Conservation (phyloP, 2,113 vertebrate genomes). For the Catharus fuscescens region DNA sequence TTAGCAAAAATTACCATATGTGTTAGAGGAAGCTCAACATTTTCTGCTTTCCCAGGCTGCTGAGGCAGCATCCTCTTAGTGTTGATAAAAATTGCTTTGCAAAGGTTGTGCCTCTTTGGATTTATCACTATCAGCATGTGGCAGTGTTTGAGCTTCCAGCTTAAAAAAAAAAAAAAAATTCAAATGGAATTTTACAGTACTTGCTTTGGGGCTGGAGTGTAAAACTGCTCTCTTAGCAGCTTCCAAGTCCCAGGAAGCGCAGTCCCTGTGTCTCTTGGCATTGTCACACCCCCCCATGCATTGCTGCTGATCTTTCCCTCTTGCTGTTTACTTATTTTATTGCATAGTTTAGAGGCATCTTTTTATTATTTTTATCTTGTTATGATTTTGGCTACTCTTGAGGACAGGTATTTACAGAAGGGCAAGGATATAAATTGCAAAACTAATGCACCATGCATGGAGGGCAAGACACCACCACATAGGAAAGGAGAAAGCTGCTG, state of each 20-base stretch:
- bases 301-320: not conserved
- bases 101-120: constrained; percentile 70
- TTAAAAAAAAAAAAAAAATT: constrained; percentile 57
- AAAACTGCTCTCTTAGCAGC: constrained; percentile 63
- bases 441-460: not conserved
- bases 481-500: not conserved
- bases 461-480: not conserved
- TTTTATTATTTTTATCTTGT: not conserved
- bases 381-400: not conserved
- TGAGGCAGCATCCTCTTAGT: constrained; percentile 59
- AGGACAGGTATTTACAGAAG: not conserved
- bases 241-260: constrained; percentile 37
- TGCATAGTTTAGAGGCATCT: not conserved
- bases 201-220: constrained; percentile 60
- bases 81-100: constrained; percentile 70
- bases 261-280: constrained; percentile 10
- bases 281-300: not conserved
- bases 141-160: constrained; percentile 59
- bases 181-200: constrained; percentile 68
- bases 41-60: constrained; percentile 61
- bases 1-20: constrained; percentile 37
- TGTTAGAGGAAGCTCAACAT: constrained; percentile 9
- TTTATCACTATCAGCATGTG: constrained; percentile 69
- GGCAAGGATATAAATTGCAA: not conserved
- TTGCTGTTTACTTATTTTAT: constrained; percentile 31